These are phyloP conservation scores for Phenacoccus solenopsis DNA, from an alignment of 1,140 invertebrate species.

Conservation along the genomic window DNA sequence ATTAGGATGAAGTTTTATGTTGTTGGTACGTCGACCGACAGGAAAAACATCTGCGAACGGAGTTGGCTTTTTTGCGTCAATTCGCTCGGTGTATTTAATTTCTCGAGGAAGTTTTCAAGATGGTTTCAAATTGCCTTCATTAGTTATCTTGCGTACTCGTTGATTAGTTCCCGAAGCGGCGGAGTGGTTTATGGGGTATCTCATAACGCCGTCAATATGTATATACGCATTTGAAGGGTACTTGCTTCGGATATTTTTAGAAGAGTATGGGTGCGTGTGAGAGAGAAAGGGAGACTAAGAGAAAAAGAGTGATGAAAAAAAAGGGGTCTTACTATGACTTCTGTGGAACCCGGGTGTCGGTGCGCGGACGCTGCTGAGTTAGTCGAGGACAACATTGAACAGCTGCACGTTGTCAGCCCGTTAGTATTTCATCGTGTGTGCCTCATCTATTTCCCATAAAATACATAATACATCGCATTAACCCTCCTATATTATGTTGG, in stretches of 20 bases:
- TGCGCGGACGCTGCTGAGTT: not conserved
- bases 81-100: too few relatives aligned
- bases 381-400: not conserved
- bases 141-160: not conserved
- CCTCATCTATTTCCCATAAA: slow-evolving; percentile 1
- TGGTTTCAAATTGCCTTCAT: slow-evolving; percentile 1
- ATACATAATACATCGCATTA: not conserved
- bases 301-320: not conserved
- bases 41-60: not conserved
- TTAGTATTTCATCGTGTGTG: not conserved
- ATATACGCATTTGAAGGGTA: not conserved
- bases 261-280: too few relatives aligned
- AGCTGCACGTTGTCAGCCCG: not conserved
- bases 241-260: not conserved
- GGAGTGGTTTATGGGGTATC: not conserved
- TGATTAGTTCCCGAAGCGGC: not conserved
- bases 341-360: not conserved
- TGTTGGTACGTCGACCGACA: too few relatives aligned
- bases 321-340: not conserved
- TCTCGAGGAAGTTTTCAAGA: not conserved
- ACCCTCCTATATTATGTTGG: not conserved
- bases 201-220: not conserved
- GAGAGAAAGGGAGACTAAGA: too few relatives aligned
- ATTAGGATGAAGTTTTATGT: too few relatives aligned
- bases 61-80: too few relatives aligned